Percentiles rank a stretch among this genome's conserved stretches.
phyloP scores from a whole-genome alignment of 2,888 invertebrate species.

The Pristionchus exspectatus region DNA sequence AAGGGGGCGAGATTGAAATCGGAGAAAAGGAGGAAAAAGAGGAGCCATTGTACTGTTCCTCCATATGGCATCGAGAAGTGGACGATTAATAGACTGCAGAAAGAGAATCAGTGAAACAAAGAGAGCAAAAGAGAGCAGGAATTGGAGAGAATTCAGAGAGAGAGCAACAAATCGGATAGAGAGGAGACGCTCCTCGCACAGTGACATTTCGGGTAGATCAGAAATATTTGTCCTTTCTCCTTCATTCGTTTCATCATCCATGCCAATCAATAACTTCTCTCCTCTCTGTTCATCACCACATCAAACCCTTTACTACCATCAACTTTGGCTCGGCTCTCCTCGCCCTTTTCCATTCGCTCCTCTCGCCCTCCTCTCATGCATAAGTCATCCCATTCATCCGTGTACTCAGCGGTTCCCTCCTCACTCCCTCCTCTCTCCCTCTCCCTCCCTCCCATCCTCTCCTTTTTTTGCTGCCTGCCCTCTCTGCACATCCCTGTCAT shows the following conservation, averaged over 20 bases:
- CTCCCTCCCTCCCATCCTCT: neutral
- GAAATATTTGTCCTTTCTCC: neutral
- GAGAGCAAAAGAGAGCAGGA: neutral
- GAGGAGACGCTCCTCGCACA: neutral
- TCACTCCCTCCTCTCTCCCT: neutral
- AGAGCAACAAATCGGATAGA: slow-evolving; percentile 1
- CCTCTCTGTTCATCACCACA: neutral
- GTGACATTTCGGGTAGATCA: neutral
- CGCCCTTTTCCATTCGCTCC: slow-evolving; percentile 5
- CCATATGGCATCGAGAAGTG: slow-evolving; percentile 18
- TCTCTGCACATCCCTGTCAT: slow-evolving; percentile 5
- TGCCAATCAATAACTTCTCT: neutral
- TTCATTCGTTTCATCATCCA: neutral
- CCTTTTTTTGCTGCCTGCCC: neutral
- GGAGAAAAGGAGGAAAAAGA: neutral
- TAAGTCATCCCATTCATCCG: slow-evolving; percentile 51
- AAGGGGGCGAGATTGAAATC: neutral
- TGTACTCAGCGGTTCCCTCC: slow-evolving; percentile 42
- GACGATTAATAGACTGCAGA: neutral
- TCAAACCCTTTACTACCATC: slow-evolving; percentile 1
- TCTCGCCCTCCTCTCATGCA: slow-evolving; percentile 35
- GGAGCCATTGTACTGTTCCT: slow-evolving; percentile 5
- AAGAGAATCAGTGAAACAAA: neutral
- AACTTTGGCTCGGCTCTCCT: neutral
- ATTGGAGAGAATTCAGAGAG: neutral